These are phyloP conservation scores for Diplodus puntazzo DNA, from an alignment of 2,797 vertebrate species.

Conservation along the genomic window DNA sequence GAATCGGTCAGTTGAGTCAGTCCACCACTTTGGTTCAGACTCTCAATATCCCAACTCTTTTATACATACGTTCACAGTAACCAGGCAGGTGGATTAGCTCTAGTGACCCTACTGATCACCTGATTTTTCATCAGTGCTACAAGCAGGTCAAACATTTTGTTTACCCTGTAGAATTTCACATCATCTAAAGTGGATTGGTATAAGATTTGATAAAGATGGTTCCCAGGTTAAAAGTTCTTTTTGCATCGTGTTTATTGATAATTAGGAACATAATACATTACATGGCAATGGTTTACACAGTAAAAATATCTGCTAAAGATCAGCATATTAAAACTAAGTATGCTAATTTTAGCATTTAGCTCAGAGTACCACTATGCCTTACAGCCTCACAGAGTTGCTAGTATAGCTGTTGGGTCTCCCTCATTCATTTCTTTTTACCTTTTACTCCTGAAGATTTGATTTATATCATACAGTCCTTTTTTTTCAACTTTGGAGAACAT, in stretches of 20 bases:
- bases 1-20: not conserved
- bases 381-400: not conserved
- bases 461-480: constrained; percentile 36
- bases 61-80: not conserved
- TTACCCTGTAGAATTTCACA: constrained; percentile 5
- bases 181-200: not conserved
- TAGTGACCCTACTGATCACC: not conserved
- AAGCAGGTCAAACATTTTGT: constrained; percentile 7
- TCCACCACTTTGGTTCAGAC: constrained; percentile 1
- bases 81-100: not conserved
- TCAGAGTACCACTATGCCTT: not conserved
- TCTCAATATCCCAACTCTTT: not conserved
- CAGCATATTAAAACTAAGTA: too few species aligned
- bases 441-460: constrained; percentile 32
- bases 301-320: not conserved
- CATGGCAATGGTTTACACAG: not conserved
- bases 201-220: not conserved
- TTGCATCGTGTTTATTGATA: not conserved
- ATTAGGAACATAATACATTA: not conserved
- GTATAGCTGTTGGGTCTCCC: constrained; percentile 3
- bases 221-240: not conserved
- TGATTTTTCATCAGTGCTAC: not conserved
- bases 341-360: not conserved
- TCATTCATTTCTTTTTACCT: not conserved
- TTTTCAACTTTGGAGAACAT: not conserved